phyloP scores from a whole-genome alignment of 1,140 invertebrate species.

The Drosophila tropicalis region DNA sequence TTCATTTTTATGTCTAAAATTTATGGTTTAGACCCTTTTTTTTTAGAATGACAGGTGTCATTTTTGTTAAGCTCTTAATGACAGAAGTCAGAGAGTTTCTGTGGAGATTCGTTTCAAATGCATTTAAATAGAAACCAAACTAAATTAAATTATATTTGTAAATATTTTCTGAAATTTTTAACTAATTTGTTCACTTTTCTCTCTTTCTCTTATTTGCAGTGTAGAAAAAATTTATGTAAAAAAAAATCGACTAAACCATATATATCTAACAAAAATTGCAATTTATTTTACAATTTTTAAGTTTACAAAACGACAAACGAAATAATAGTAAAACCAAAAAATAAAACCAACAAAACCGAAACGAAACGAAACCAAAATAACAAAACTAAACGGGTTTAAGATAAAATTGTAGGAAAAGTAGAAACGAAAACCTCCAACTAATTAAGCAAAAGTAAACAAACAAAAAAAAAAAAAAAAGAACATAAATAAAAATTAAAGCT shows the following conservation, averaged over 20 bases:
- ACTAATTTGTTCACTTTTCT: conserved; percentile 25
- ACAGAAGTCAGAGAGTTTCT: no score
- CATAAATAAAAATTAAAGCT: conserved; percentile 50
- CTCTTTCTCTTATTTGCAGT: conserved; percentile 66
- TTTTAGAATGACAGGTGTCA: no score
- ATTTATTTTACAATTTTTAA: conserved; percentile 77
- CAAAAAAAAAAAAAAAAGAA: conserved; percentile 38
- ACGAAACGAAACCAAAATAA: conserved; percentile 34
- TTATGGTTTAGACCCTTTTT: no score
- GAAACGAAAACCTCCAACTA: conserved; percentile 1
- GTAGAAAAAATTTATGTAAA: conserved; percentile 83
- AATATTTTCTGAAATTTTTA: background rate
- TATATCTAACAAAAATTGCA: conserved; percentile 66
- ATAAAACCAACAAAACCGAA: conserved; percentile 45
- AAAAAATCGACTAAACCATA: conserved; percentile 80
- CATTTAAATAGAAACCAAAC: background rate
- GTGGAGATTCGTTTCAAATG: background rate
- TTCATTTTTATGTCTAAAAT: no score
- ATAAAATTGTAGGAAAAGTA: conserved; percentile 39
- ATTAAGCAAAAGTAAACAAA: conserved; percentile 30
- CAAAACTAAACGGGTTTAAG: conserved; percentile 57
- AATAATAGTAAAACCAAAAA: conserved; percentile 34
- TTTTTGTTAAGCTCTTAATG: no score
- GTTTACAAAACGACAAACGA: conserved; percentile 59
- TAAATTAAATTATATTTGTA: background rate